phyloP scores from a whole-genome alignment of 2,888 invertebrate species.

The Chloroclysta siterata region DNA sequence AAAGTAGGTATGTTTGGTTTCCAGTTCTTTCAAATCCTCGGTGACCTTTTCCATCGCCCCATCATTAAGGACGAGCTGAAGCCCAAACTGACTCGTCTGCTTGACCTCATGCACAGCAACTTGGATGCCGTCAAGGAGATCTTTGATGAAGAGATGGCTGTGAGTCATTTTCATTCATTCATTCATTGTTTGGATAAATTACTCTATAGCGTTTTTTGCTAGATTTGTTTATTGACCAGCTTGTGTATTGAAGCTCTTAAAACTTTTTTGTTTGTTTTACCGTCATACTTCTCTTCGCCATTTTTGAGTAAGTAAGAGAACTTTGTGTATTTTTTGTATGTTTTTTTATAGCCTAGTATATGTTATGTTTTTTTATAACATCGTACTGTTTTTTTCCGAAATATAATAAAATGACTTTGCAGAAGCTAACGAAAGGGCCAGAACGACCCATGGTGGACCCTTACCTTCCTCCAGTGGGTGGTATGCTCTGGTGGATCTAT shows the following conservation, averaged over 20 bases:
- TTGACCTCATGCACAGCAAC: slow-evolving; percentile 87
- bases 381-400: neutral
- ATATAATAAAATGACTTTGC: slow-evolving; percentile 22
- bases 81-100: slow-evolving; percentile 87
- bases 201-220: no score
- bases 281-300: no score
- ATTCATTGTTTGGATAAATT: no score
- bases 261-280: no score
- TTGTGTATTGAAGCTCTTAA: no score
- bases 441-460: slow-evolving; percentile 85
- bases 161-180: no score
- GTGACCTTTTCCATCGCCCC: slow-evolving; percentile 89
- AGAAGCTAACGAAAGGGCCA: slow-evolving; percentile 74
- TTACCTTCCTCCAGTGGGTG: slow-evolving; percentile 91
- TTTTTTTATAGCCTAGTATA: no score
- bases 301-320: no score
- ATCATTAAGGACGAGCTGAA: slow-evolving; percentile 89
- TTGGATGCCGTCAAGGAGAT: slow-evolving; percentile 87
- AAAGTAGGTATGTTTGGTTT: slow-evolving; percentile 7
- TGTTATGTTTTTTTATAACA: no score
- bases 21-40: slow-evolving; percentile 90
- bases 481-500: slow-evolving; percentile 89
- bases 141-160: slow-evolving; percentile 84
- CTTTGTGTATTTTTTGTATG: no score
- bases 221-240: no score